Evolutionary conservation across 2,113 vertebrate genomes (phyloP).

Genomic region (Epinephelus fuscoguttatus): DNA sequence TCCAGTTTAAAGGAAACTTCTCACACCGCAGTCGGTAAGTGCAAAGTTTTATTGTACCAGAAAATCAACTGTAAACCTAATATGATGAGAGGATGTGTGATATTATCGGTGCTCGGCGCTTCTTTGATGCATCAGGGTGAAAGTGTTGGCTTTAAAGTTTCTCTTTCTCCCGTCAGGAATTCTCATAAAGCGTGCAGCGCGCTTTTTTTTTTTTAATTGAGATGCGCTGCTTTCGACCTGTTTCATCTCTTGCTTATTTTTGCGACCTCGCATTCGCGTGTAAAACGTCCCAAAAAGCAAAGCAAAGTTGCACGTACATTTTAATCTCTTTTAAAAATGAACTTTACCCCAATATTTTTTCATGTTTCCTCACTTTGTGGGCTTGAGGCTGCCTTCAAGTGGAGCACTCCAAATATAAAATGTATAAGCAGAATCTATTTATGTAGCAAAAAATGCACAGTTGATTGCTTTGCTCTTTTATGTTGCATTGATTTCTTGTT

Average conservation of each 20-base stretch:
- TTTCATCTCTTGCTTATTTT: conserved; percentile 3
- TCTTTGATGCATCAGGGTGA: neutral
- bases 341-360: neutral
- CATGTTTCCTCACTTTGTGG: neutral
- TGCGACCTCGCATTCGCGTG: neutral
- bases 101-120: neutral
- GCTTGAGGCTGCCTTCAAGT: neutral
- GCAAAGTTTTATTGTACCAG: conserved; percentile 27
- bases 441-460: neutral
- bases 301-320: neutral
- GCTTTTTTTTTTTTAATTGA: neutral
- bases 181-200: conserved; percentile 13
- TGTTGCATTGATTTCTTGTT: neutral
- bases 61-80: neutral
- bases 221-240: conserved; percentile 13
- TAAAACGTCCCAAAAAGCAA: neutral
- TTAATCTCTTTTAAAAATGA: neutral
- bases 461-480: neutral
- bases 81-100: neutral
- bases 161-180: conserved; percentile 58
- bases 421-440: conserved; percentile 18
- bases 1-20: conserved; percentile 71
- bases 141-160: conserved; percentile 64
- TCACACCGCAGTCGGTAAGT: conserved; percentile 76
- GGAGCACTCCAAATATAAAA: neutral